These are phyloP conservation scores for Microchrysa polita DNA, from an alignment of 2,888 invertebrate genomes.

Conservation along the genomic window DNA sequence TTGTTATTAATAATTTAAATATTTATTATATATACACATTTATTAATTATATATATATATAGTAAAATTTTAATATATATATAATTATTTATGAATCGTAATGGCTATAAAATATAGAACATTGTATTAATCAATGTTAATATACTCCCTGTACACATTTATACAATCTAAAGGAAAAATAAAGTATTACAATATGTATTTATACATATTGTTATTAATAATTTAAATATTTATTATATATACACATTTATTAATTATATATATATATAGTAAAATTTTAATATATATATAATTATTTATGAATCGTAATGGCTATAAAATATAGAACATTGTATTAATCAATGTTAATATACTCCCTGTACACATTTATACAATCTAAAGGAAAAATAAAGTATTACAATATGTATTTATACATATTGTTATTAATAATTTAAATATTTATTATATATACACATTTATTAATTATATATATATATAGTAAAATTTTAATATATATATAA, in stretches of 20 bases:
- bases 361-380: too few species aligned
- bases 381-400: too few species aligned
- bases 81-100: not conserved
- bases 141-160: not conserved
- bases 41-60: not conserved
- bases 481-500: too few species aligned
- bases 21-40: not conserved
- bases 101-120: not conserved
- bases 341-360: too few species aligned
- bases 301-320: too few species aligned
- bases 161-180: too few species aligned
- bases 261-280: too few species aligned
- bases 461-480: too few species aligned
- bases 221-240: slow-evolving; percentile 2
- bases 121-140: not conserved
- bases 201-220: not conserved
- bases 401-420: too few species aligned
- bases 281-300: too few species aligned
- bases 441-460: not conserved
- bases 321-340: too few species aligned
- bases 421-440: not conserved
- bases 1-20: not conserved
- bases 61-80: not conserved
- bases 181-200: too few species aligned
- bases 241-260: not conserved